Base-by-base conservation (phyloP, 1,140 invertebrate genomes). In the Drosophila leontia region DNA sequence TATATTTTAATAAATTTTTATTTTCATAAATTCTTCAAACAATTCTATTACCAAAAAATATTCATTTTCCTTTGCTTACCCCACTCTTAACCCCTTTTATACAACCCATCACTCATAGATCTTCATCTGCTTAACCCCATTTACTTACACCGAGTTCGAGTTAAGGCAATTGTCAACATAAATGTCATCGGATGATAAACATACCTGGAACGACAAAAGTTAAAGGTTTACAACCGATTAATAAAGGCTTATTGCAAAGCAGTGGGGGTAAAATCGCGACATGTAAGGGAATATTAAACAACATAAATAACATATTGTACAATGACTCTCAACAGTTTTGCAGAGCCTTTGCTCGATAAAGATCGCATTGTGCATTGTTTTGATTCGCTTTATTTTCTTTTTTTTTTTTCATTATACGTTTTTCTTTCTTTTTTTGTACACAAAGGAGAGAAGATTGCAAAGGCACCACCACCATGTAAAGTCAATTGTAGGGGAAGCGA, bases 301-400 rank as follows among this genome's bases (percentile, higher is more conserved):
- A 79, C 68, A 79, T 86, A 82, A 82, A 85, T 78, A 75, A 82
- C 82, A 86, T 82, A 83, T 88, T 83, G 78, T 82, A 77, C 76
- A 86, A 60, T 67, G 76, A 84, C 64, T 78, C 68, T 81, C 78
- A 87, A 76, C 83, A 82, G 77, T 87, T 86, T 82, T 77, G 65
- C 71, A 39, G 13, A 77, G 76, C 29, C 78, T 58, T 61, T 58
- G 58, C 48, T 58, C 75, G 76, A 83, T 72, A 75, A 63, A 75
- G 85, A 86, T 87, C 75, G 65, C 65, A 88, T 88, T 78, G 70
- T 74, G 81, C 69, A 83, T 87, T 88, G 84, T 88, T 80, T 75
- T 64, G 53, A 64, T 29, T 62, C 47, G 15, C 23, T 48, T n/a
- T 35, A 55, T 61, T 41, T 39, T 39, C 23, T 47, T 60, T 44